Conservation (phyloP, 2,113 vertebrate species). For the Forbesichthys papilliferus region DNA sequence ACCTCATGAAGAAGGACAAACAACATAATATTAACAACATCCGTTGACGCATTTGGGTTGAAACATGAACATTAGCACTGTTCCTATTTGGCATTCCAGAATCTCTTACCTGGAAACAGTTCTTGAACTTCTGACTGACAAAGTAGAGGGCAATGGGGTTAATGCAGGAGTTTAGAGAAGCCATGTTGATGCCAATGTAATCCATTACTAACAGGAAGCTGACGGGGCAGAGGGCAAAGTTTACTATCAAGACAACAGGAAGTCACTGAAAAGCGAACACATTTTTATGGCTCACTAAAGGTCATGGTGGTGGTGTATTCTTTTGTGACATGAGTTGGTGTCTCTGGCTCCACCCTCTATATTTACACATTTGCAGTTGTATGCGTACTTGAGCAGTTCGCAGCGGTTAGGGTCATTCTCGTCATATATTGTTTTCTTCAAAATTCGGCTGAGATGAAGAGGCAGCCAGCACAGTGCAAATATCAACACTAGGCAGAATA, state of each 20-base stretch:
- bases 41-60: too few relatives aligned
- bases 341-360: neutral
- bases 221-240: slow-evolving; percentile 22
- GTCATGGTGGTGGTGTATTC: too few relatives aligned
- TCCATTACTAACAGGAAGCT: slow-evolving; percentile 91
- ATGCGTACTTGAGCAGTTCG: slow-evolving; percentile 82
- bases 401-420: slow-evolving; percentile 83
- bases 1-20: neutral
- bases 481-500: slow-evolving; percentile 90
- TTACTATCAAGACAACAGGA: slow-evolving; percentile 46
- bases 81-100: neutral
- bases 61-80: neutral
- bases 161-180: slow-evolving; percentile 92
- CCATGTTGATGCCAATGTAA: slow-evolving; percentile 94
- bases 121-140: slow-evolving; percentile 92
- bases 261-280: slow-evolving; percentile 40
- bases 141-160: slow-evolving; percentile 93
- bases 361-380: neutral
- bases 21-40: neutral
- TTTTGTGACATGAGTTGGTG: neutral
- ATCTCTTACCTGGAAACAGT: slow-evolving; percentile 86
- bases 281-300: slow-evolving; percentile 2
- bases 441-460: slow-evolving; percentile 88
- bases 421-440: slow-evolving; percentile 88
- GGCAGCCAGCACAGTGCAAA: slow-evolving; percentile 92